Evolutionary conservation across 2,888 invertebrate genomes (phyloP), one percentile per base, ranked within the genome.

Genomic region (Ophion obscuratus): DNA sequence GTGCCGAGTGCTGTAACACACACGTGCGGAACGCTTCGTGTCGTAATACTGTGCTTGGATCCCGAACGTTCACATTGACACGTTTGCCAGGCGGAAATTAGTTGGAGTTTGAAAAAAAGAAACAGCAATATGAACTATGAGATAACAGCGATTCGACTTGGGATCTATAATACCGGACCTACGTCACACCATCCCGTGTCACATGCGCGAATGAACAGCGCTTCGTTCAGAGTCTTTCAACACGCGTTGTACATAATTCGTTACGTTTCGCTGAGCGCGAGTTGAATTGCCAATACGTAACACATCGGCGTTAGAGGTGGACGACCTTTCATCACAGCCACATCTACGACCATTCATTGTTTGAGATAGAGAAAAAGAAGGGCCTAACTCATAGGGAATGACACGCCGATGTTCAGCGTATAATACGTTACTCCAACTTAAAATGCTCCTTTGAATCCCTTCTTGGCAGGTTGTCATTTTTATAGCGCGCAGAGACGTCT

Each of bases 231-330:
- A 62, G 44, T 59, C 64, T 79, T 70, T 71, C 44, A 64, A 64
- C 67, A 57, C 61, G 66, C 79, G 77, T 74, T 79, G 81, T 78
- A 76, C 73, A 67, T 83, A 76, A 83, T 80, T 83, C 76, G 79
- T 82, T 82, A 76, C 82, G 83, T 85, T 31, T 85, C 75, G 67
- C 59, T 24, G n/a, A 64, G 70, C 53, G 66, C 83, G 85, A 76
- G 71, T 57, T 66, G 85, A 85, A 83, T 83, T 20, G 66, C 59
- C 76, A 83, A 85, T 80, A 83, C 66, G 61, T 59, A 44, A 68
- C 64, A 71, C 66, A 53, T 66, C 62, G 62, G 27, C 64, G 61
- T 44, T 57, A 71, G 80, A 82, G 83, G 85, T 85, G 83, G 76
- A 76, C 73, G 85, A 83, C 79, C 85, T 83, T 79, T 66, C 59